These are phyloP conservation scores for Hephaestus fuliginosus DNA, from an alignment of 2,797 vertebrate genomes.

Conservation along the genomic window DNA sequence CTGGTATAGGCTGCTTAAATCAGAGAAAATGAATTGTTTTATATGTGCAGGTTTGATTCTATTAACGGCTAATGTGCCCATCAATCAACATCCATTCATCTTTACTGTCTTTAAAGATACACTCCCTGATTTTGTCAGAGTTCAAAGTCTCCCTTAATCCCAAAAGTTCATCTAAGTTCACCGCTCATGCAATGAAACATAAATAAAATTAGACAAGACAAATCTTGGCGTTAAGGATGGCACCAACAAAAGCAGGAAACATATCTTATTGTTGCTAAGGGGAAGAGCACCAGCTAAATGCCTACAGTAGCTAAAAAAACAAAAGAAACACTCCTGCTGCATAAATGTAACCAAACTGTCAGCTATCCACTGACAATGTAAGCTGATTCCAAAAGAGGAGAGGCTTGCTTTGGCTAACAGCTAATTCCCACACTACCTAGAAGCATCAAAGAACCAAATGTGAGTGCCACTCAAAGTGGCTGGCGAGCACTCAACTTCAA, in stretches of 20 bases:
- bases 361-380: slow-evolving; percentile 44
- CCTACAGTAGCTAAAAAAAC: not conserved
- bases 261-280: not conserved
- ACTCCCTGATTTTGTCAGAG: not conserved
- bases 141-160: not conserved
- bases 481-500: slow-evolving; percentile 57
- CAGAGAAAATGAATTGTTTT: not conserved
- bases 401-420: slow-evolving; percentile 44
- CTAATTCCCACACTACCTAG: slow-evolving; percentile 49
- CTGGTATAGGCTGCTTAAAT: not conserved
- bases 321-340: not conserved
- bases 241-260: not conserved
- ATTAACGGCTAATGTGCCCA: not conserved
- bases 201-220: not conserved
- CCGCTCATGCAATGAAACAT: not conserved
- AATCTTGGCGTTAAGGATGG: not conserved
- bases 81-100: not conserved
- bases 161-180: not conserved
- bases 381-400: slow-evolving; percentile 50
- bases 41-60: not conserved
- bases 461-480: slow-evolving; percentile 44
- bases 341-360: slow-evolving; percentile 36
- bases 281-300: not conserved
- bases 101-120: not conserved
- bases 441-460: slow-evolving; percentile 62